These are phyloP conservation scores for Zaprionus capensis DNA, from an alignment of 1,140 invertebrate genomes.

Conservation along the genomic window DNA sequence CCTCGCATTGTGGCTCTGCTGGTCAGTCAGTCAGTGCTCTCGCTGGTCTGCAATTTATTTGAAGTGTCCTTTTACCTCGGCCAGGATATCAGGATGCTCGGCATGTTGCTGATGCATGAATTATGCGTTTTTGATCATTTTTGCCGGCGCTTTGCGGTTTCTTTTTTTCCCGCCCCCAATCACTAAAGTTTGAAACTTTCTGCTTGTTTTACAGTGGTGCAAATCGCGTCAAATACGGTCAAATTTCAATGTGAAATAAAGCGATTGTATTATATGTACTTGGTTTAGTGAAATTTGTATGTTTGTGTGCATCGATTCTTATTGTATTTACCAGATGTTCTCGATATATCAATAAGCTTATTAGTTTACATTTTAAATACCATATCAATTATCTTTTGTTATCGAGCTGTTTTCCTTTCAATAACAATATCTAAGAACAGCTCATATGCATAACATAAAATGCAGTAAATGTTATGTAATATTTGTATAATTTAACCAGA, in stretches of 20 bases:
- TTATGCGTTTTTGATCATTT: slow-evolving; percentile 83
- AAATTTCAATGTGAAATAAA: neutral
- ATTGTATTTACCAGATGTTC: neutral
- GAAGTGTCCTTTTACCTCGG: slow-evolving; percentile 47
- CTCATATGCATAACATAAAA: neutral
- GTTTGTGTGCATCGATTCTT: neutral
- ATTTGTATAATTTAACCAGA: neutral
- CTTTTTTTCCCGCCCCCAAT: slow-evolving; percentile 17
- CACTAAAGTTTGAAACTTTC: slow-evolving; percentile 50
- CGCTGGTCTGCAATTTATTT: slow-evolving; percentile 62
- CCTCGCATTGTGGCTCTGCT: slow-evolving; percentile 10
- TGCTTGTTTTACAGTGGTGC: slow-evolving; percentile 40
- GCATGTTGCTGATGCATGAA: slow-evolving; percentile 78
- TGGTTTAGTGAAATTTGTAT: neutral
- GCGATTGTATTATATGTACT: neutral
- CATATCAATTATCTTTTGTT: neutral
- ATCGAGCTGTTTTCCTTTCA: neutral
- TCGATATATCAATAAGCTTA: neutral
- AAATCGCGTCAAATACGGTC: neutral
- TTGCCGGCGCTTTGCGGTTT: slow-evolving; percentile 38
- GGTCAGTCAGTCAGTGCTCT: slow-evolving; percentile 36
- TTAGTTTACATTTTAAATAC: neutral
- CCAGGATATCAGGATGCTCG: slow-evolving; percentile 14
- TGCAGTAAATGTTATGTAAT: neutral
- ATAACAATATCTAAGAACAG: too few relatives aligned